Conservation (phyloP, 1,140 invertebrate genomes). For the Parapsyche elsis region DNA sequence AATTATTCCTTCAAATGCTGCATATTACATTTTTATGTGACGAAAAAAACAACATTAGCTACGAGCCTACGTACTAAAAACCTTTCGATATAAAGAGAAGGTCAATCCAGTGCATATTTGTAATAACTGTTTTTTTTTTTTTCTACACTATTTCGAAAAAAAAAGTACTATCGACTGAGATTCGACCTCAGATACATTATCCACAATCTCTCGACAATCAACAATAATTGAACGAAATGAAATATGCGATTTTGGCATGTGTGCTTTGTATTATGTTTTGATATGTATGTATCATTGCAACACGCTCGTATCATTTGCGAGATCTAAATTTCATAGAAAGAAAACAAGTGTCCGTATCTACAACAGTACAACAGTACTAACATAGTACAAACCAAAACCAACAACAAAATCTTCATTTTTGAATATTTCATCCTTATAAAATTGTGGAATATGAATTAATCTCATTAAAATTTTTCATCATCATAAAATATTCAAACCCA, state of each 20-base stretch:
- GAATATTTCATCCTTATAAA: no score
- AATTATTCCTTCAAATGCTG: neutral
- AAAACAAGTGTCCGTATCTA: no score
- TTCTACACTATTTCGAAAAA: constrained; percentile 1
- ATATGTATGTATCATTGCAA: neutral
- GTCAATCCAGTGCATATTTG: neutral
- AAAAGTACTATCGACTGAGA: neutral
- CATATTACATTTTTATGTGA: neutral
- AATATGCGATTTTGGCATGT: constrained; percentile 12
- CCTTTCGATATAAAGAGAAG: constrained; percentile 17
- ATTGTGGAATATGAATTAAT: no score
- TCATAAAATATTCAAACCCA: no score
- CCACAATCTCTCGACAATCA: neutral
- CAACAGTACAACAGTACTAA: no score
- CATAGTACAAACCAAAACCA: no score
- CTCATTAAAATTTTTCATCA: no score
- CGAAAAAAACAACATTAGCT: constrained; percentile 3
- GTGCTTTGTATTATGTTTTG: neutral
- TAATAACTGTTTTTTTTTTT: constrained; percentile 1
- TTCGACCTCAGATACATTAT: neutral
- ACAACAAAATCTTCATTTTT: no score
- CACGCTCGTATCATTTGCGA: neutral
- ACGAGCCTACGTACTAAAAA: neutral
- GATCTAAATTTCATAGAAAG: neutral
- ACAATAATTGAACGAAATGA: constrained; percentile 14